These are phyloP conservation scores for Rissa tridactyla DNA, from an alignment of 2,113 vertebrate species.

Conservation along the genomic window DNA sequence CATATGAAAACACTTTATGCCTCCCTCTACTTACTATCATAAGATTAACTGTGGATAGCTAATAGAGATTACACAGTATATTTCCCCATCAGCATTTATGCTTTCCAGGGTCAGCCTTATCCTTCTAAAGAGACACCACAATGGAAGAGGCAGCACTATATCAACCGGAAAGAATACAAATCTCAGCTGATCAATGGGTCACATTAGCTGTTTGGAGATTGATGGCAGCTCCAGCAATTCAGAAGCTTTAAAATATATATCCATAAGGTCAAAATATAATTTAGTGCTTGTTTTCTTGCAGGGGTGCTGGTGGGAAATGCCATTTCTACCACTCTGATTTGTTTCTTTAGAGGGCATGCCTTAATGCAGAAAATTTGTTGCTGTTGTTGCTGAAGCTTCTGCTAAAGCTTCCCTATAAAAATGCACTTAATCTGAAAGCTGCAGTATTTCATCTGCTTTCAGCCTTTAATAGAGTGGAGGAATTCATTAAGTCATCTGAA, in stretches of 20 bases:
- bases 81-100: constrained; percentile 3
- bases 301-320: not conserved
- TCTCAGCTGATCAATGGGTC: constrained; percentile 1
- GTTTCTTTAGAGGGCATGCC: not conserved
- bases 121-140: constrained; percentile 13
- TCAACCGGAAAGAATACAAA: constrained; percentile 14
- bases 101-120: constrained; percentile 1
- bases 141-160: not conserved
- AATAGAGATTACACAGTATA: constrained; percentile 11
- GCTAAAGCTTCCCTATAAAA: constrained; percentile 19
- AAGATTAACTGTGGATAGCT: constrained; percentile 31
- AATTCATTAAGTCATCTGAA: constrained; percentile 59
- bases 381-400: constrained; percentile 10
- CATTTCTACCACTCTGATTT: constrained; percentile 3
- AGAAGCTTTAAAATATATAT: not conserved
- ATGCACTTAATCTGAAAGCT: constrained; percentile 19
- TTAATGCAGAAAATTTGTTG: constrained; percentile 12
- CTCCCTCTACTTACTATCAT: not conserved
- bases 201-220: not conserved
- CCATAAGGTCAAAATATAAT: constrained; percentile 1
- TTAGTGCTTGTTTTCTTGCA: not conserved
- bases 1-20: constrained; percentile 11
- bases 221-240: not conserved
- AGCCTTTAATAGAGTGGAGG: constrained; percentile 28
- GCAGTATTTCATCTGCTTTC: constrained; percentile 31